phyloP scores from a whole-genome alignment of 1,140 invertebrate species.

The Phymorhynchus buccinoides region DNA sequence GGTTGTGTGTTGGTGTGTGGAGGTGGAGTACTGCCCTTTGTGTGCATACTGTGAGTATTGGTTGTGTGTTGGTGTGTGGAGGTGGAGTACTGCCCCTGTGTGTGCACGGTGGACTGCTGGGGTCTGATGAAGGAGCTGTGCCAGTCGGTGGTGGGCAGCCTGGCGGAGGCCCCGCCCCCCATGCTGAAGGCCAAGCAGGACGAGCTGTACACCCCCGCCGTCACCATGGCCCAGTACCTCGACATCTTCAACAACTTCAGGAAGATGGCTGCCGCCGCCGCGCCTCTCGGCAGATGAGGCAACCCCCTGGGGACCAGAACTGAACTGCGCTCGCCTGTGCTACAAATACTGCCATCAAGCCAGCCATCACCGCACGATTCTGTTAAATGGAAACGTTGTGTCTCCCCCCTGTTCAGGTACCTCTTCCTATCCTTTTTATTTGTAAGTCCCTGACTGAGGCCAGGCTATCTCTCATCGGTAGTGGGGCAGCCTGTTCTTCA shows the following conservation, averaged over 20 bases:
- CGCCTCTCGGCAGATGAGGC: constrained; percentile 20
- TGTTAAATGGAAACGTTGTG: too few species aligned
- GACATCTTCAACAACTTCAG: constrained; percentile 93
- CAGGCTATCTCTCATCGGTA: too few species aligned
- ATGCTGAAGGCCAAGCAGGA: constrained; percentile 84
- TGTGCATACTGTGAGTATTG: too few species aligned
- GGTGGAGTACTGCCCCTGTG: constrained; percentile 93
- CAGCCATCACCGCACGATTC: too few species aligned
- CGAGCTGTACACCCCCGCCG: constrained; percentile 84
- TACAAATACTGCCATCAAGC: too few species aligned
- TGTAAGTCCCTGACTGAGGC: too few species aligned
- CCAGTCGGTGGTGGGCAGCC: constrained; percentile 89
- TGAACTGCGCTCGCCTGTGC: too few species aligned
- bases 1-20: neutral
- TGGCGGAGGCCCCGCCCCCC: constrained; percentile 72
- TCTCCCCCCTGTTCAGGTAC: too few species aligned
- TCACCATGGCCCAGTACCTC: constrained; percentile 95
- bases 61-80: constrained; percentile 68
- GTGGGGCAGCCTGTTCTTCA: too few species aligned
- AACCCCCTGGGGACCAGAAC: too few species aligned
- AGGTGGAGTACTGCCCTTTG: too few species aligned
- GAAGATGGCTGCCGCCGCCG: constrained; percentile 77
- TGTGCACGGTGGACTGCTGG: constrained; percentile 90
- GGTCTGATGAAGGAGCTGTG: constrained; percentile 92
- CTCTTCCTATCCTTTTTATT: too few species aligned